Base-by-base conservation (phyloP, 1,140 invertebrate species). In the Mya arenaria region DNA sequence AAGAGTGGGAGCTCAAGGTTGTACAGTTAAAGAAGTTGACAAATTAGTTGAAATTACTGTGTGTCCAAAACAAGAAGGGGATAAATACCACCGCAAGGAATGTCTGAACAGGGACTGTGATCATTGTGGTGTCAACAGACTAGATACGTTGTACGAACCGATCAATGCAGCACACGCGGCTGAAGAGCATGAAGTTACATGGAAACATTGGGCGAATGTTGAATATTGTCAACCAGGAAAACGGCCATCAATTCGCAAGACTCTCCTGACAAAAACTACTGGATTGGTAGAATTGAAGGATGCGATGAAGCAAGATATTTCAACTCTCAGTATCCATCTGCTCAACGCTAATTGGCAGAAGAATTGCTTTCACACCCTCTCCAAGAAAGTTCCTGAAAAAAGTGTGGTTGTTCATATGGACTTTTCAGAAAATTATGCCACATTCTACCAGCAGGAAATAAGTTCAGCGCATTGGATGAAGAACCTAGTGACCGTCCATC, bases 361-460 rank as follows among this genome's bases (percentile, higher is more conserved):
- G 23, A 34, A 68, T 6, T 41, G 37, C 32, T 68, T 68, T 28
- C 19, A 68, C 15, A 25, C 32, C 28, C n/a, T 68, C 19, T 37
- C 32, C n/a, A 34, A 68, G 34, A 41, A 37, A 37, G 37, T 68
- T 13, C 65, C 32, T 13, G 19, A 34, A 37, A 19, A 41, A 17
- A 30, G 32, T 19, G 36, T 68, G n/a, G 37, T 5, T 6, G 37
- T 68, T 17, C 1, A 37, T 37, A 23, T 41, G 48, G 80, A 82
- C 55, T 82, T 82, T 58, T 58, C 72, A 19, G 80, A 82, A 56
- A 82, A 82, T 63, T 41, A 62, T 10, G 66, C 39, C 34, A 62
- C 80, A 17, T 17, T 37, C 4, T 75, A 34, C 52, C 34, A 66
- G 23, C 56, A 82, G 23, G 80, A 82, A 39, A 72, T 82, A 6